Evolutionary conservation across 2,888 invertebrate genomes (phyloP).

Genomic region (Augochlorella aurata): DNA sequence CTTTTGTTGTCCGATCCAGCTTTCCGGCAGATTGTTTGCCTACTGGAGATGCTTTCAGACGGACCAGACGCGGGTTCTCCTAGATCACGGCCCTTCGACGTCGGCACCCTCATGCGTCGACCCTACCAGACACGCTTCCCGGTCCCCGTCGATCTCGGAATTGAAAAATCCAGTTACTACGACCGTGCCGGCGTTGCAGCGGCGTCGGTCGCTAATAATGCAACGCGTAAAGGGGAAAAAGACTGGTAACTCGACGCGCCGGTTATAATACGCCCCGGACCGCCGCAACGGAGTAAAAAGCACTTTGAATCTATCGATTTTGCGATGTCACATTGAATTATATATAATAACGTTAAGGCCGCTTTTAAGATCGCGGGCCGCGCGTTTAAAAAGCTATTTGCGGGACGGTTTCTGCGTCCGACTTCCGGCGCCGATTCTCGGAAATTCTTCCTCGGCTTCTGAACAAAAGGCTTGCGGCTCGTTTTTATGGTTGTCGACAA

Average conservation of each 20-base stretch:
- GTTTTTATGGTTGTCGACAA: no score
- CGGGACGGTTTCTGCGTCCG: neutral
- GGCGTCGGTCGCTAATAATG: neutral
- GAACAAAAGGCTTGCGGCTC: no score
- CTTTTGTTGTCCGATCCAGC: neutral
- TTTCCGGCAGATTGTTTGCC: conserved; percentile 9
- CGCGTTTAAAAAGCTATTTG: conserved; percentile 13
- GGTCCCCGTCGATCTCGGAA: no score
- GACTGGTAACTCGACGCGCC: neutral
- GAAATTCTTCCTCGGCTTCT: no score
- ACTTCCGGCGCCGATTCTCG: neutral
- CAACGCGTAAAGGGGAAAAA: neutral
- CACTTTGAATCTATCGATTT: conserved; percentile 28
- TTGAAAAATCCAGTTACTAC: no score
- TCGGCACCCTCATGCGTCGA: neutral
- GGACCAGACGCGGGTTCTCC: neutral
- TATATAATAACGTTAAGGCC: conserved; percentile 24
- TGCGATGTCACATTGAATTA: conserved; percentile 19
- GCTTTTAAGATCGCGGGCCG: conserved; percentile 28
- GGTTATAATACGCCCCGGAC: conserved; percentile 23
- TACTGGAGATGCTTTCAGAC: conserved; percentile 5
- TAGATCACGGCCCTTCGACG: neutral
- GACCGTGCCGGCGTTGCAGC: neutral
- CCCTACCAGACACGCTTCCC: neutral
- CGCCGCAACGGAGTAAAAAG: conserved; percentile 6